Conservation (phyloP, 2,113 vertebrate species). For the Casuarius casuarius region DNA sequence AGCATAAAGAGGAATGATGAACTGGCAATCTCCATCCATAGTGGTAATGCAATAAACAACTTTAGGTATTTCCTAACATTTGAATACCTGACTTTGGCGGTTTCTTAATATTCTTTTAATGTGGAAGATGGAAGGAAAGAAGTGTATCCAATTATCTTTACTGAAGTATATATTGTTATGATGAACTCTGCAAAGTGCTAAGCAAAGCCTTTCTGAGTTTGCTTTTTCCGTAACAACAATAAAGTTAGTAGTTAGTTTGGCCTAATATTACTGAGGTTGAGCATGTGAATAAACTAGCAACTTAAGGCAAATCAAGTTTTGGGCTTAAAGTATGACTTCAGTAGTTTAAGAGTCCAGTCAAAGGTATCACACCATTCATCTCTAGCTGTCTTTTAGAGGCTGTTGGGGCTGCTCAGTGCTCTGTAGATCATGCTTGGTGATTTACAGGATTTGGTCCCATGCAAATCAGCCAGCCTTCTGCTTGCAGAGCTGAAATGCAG, state of each 20-base stretch:
- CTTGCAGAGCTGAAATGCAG: not conserved
- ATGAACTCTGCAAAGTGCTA: not conserved
- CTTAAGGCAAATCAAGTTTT: not conserved
- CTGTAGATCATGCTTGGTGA: not conserved
- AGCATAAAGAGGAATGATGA: not conserved
- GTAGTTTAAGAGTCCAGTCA: not conserved
- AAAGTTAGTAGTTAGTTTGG: not conserved
- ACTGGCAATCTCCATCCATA: not conserved
- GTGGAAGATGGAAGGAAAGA: not conserved
- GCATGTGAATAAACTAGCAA: not conserved
- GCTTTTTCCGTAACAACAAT: not conserved
- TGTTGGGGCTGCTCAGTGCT: not conserved
- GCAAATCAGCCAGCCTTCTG: not conserved
- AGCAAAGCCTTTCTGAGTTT: not conserved
- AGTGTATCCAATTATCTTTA: not conserved
- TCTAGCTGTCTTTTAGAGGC: not conserved
- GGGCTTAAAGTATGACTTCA: not conserved
- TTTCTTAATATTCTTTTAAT: not conserved
- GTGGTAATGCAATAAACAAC: not conserved
- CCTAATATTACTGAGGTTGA: not conserved
- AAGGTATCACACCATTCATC: not conserved
- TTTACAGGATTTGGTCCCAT: not conserved
- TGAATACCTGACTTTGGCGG: not conserved
- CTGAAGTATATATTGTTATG: not conserved
- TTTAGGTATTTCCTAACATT: not conserved